Evolutionary conservation across 2,888 invertebrate genomes (phyloP).

Genomic region (Macrophya alboannulata): DNA sequence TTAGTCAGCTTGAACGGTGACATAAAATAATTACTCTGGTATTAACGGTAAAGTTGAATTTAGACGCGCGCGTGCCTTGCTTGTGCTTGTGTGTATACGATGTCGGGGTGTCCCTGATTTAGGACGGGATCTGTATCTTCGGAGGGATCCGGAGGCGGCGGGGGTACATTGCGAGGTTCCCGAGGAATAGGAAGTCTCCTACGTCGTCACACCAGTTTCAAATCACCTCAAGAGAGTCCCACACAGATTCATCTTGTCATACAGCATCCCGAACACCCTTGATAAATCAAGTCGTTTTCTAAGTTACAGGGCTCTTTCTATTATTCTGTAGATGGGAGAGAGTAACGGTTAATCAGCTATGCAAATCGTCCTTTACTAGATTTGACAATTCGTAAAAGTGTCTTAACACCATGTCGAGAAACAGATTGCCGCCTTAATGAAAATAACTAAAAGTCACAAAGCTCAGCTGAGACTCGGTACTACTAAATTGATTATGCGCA

Average conservation of each 20-base stretch:
- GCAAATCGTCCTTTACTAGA: not conserved
- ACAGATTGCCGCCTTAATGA: slow-evolving; percentile 34
- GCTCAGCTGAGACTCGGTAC: not conserved
- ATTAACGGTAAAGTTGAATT: not conserved
- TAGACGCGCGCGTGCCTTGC: slow-evolving; percentile 55
- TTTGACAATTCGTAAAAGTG: not conserved
- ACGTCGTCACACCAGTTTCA: slow-evolving; percentile 80
- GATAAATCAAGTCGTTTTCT: slow-evolving; percentile 62
- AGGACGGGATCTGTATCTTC: slow-evolving; percentile 80
- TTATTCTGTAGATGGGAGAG: slow-evolving; percentile 44
- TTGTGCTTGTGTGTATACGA: slow-evolving; percentile 76
- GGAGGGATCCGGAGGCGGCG: slow-evolving; percentile 79
- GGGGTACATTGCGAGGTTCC: slow-evolving; percentile 79
- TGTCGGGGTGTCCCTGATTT: slow-evolving; percentile 79
- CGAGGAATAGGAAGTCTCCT: slow-evolving; percentile 79
- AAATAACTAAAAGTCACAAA: not conserved
- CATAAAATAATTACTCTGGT: slow-evolving; percentile 39
- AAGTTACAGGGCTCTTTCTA: slow-evolving; percentile 32
- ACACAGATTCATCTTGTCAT: slow-evolving; percentile 79
- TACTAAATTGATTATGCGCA: not conserved
- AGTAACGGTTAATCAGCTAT: slow-evolving; percentile 10
- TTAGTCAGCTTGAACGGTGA: not conserved
- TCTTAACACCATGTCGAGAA: not conserved
- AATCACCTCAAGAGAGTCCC: slow-evolving; percentile 79
- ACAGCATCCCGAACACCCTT: slow-evolving; percentile 79